Base-by-base conservation (phyloP, 2,888 invertebrate genomes). In the Germaria angustata region DNA sequence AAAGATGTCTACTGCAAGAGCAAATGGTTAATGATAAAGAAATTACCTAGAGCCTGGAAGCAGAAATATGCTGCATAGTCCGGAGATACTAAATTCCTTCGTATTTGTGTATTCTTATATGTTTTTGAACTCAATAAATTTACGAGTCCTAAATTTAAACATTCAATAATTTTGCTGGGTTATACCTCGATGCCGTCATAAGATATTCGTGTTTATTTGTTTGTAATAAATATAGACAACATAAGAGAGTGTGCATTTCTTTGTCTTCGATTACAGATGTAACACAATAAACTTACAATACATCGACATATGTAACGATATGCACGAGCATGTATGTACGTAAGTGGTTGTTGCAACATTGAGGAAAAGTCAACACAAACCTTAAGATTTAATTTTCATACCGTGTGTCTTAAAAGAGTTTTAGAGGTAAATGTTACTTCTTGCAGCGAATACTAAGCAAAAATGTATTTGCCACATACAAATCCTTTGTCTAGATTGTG, bases 221-320 rank as follows among this genome's bases (percentile, higher is more conserved):
- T 46, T 53, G 36, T 20, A 66, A 73, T 61, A 61, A 49, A 57
- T 57, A 13, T 44, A 41, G 28, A 24, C 51, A 24, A 24, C 61
- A 59, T 51, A n/a, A n/a, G 34, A 55, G 39, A 34, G 61, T 66
- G 36, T 66, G 55, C 44, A 68, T 55, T 69, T 59, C 41, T 41
- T 69, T 65, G 78, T 65, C 73, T 78, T 55, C 72, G 63, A 41
- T 81, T 68, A 81, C 78, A 81, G 24, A 57, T 81, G 81, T 81
- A 78, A 68, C 36, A 69, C 13, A 77, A 68, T 80, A 71, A 72
- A 63, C 69, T 57, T 17, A 39, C 6, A 53, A 51, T 44, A 32
- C 34, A 53, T 53, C 41, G 55, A 57, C 57, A 55, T 36, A 36
- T 66, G 39, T 72, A 71, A 15, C 55, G 32, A 55, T 69, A n/a